Conservation (phyloP, 2,888 invertebrate genomes). For the Drosophila setosimentum region DNA sequence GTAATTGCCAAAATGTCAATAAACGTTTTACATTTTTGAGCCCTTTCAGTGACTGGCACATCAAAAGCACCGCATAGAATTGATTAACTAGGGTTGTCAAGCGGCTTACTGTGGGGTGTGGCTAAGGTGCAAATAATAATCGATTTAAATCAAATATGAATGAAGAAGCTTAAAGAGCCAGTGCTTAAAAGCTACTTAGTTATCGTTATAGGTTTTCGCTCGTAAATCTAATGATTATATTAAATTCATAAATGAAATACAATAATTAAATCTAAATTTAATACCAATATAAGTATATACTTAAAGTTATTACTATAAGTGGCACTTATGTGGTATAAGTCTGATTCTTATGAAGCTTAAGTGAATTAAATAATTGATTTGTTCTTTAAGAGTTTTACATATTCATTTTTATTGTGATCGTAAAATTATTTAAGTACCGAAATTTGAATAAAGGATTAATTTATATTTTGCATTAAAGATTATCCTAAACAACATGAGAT, state of each 20-base stretch:
- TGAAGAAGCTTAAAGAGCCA: neutral
- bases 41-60: constrained; percentile 32
- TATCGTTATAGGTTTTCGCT: neutral
- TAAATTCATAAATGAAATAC: neutral
- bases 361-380: neutral
- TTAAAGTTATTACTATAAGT: too few relatives aligned
- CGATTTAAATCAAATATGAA: neutral
- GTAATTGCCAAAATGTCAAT: constrained; percentile 66
- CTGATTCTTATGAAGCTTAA: too few relatives aligned
- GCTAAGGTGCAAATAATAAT: neutral
- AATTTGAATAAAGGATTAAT: neutral
- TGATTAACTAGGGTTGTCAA: constrained; percentile 65
- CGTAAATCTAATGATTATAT: neutral
- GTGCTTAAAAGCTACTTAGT: neutral
- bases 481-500: constrained; percentile 5
- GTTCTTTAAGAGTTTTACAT: neutral
- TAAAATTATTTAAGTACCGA: neutral
- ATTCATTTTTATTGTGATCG: neutral
- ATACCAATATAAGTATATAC: too few relatives aligned
- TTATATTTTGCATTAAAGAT: constrained; percentile 7
- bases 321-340: too few relatives aligned
- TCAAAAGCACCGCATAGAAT: constrained; percentile 60
- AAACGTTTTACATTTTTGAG: constrained; percentile 53
- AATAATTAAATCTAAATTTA: neutral
- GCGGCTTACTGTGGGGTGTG: neutral